Percentiles rank a stretch among this genome's conserved stretches.
Conservation (phyloP, 2,797 vertebrate genomes). For the Zalophus californianus region DNA sequence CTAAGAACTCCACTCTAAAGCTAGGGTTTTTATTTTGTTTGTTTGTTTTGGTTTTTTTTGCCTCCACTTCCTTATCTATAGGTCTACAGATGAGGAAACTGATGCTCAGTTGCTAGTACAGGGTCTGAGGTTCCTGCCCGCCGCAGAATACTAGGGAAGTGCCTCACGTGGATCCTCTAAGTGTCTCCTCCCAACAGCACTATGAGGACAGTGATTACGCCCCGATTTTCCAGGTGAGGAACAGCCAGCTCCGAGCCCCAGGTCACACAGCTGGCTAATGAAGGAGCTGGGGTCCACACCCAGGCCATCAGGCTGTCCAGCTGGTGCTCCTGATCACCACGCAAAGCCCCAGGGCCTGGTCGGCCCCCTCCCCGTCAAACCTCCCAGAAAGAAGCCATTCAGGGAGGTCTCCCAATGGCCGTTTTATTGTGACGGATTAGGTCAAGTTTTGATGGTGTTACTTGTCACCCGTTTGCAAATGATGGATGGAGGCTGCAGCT, state of each 20-base stretch:
- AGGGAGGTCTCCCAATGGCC: neutral
- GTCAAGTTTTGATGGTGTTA: neutral
- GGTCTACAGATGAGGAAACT: neutral
- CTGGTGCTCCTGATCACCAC: neutral
- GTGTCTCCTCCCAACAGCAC: neutral
- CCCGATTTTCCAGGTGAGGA: neutral
- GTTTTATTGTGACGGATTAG: neutral
- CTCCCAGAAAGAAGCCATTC: neutral
- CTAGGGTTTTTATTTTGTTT: no score
- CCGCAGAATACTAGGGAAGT: neutral
- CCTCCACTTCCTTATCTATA: neutral
- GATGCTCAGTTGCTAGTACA: neutral
- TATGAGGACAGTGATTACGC: neutral
- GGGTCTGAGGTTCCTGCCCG: neutral
- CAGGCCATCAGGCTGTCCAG: neutral
- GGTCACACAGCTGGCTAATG: neutral
- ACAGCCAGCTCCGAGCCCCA: neutral
- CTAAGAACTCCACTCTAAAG: neutral
- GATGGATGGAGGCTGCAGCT: neutral
- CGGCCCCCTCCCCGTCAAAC: neutral
- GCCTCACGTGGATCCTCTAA: neutral
- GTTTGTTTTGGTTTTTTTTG: neutral
- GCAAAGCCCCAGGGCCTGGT: neutral
- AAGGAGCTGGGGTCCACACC: neutral
- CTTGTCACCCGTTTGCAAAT: neutral